Base-by-base conservation (phyloP, 2,797 vertebrate genomes). In the Myotis myotis region DNA sequence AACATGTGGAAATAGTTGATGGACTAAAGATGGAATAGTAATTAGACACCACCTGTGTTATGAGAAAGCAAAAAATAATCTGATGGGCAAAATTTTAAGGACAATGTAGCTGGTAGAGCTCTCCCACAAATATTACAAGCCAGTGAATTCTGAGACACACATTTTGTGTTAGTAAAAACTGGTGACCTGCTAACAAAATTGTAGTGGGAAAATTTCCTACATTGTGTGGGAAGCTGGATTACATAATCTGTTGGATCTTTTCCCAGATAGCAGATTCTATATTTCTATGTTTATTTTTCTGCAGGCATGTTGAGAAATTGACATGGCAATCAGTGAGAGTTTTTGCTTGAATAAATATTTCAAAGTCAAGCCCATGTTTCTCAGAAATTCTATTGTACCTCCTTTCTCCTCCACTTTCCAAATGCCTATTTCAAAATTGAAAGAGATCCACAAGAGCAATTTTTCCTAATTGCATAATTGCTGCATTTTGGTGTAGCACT, bases 381-480 rank as follows among this genome's bases (percentile, higher is more conserved):
- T 89, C 62, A 89, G 68, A 53, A 87, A 89, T 92, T 80, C 82
- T 89, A 80, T 83, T 97, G 80, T 79, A 70, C 89, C 75, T 95
- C 80, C 51, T 85, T 95, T 94, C 38, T 91, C 53, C 15, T 91
- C 11, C 47, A 84, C 20, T 87, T 94, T 95, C 66, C 47, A 64
- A 92, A 95, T 84, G 83, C 57, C 38, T 94, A 36, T 84, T 91
- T 96, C 83, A 93, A 93, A 96, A 84, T 20, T 78, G 75, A 96
- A 96, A 95, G 84, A 95, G 97, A 96, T 88, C 57, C 41, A 87
- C 93, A 87, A 92, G 72, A 96, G 85, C 66, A 84, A 94, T 96
- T 94, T 93, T 72, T 96, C 82, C 70, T 97, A 96, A 97, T 95
- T 95, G 53, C 72, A 89, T 97, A 96, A 97, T 97, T 97, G 95